These are phyloP conservation scores for Antheraea mylitta DNA, from an alignment of 1,140 invertebrate genomes.

Conservation along the genomic window DNA sequence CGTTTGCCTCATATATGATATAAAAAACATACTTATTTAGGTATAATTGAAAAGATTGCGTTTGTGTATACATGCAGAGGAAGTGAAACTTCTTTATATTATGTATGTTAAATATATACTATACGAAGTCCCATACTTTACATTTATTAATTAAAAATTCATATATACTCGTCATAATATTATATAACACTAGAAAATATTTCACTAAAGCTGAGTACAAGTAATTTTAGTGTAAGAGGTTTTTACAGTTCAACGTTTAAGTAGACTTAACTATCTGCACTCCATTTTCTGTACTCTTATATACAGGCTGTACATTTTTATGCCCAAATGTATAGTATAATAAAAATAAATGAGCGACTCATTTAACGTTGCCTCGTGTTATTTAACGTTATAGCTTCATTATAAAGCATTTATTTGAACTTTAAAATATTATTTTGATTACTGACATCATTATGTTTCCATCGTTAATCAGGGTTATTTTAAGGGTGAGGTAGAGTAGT, in stretches of 20 bases:
- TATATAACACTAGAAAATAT: too few species aligned
- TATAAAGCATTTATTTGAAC: neutral
- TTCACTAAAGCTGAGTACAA: too few species aligned
- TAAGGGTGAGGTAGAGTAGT: neutral
- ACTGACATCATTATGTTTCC: neutral
- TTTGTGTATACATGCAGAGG: too few species aligned
- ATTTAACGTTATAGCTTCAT: neutral
- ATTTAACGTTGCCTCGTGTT: neutral
- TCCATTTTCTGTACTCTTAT: neutral
- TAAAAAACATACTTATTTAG: too few species aligned
- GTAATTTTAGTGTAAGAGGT: too few species aligned
- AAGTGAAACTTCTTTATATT: too few species aligned
- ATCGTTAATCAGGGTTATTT: neutral
- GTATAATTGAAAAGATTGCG: too few species aligned
- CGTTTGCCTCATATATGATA: too few species aligned
- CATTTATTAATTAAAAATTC: too few species aligned
- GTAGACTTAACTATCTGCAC: neutral
- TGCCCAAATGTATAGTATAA: neutral
- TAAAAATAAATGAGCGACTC: neutral
- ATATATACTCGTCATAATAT: too few species aligned
- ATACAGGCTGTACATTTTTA: neutral
- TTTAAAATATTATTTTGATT: neutral
- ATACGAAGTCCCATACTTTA: too few species aligned
- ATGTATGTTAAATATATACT: too few species aligned
- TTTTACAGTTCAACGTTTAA: neutral